These are phyloP conservation scores for Odontamblyopus rebecca DNA, from an alignment of 2,797 vertebrate species.

Conservation along the genomic window DNA sequence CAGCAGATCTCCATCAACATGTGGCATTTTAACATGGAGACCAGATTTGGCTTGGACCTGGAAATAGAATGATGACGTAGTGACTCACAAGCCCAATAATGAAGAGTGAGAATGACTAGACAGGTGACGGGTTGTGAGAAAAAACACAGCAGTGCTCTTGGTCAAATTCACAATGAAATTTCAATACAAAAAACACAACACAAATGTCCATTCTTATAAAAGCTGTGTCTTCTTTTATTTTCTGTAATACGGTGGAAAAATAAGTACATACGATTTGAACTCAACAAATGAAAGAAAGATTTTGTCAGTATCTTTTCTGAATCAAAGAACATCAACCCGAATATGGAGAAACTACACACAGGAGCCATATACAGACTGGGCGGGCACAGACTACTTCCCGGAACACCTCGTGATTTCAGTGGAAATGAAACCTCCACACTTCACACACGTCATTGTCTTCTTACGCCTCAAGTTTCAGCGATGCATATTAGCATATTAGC, in stretches of 20 bases:
- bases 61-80: too few relatives aligned
- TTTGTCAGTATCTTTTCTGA: conserved; percentile 59
- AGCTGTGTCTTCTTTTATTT: conserved; percentile 77
- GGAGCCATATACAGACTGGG: conserved; percentile 43
- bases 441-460: conserved; percentile 24
- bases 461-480: conserved; percentile 1
- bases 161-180: neutral
- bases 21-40: too few relatives aligned
- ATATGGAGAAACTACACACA: conserved; percentile 53
- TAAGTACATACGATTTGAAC: conserved; percentile 77
- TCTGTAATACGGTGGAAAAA: conserved; percentile 80
- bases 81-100: too few relatives aligned
- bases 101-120: too few relatives aligned
- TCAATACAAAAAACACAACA: neutral
- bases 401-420: conserved; percentile 32
- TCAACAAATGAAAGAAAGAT: conserved; percentile 40
- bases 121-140: too few relatives aligned
- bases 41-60: too few relatives aligned
- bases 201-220: conserved; percentile 65
- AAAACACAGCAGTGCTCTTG: too few relatives aligned
- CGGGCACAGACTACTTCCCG: conserved; percentile 34
- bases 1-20: too few relatives aligned
- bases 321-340: conserved; percentile 50
- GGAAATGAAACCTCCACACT: conserved; percentile 24
- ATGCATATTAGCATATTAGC: neutral